phyloP scores from a whole-genome alignment of 1,140 invertebrate species.

The Pogonus chalceus region DNA sequence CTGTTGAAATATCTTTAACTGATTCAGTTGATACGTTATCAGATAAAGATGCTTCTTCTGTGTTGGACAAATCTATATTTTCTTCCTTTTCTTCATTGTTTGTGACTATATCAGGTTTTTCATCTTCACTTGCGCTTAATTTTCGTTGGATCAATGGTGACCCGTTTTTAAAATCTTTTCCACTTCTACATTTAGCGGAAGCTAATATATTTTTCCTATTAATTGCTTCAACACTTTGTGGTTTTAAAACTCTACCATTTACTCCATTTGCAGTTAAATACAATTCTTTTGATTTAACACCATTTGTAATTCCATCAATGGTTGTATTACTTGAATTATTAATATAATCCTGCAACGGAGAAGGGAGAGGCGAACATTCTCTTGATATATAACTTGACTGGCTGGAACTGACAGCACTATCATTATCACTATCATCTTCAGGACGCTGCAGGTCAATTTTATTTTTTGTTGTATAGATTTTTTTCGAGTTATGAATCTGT shows the following conservation, averaged over 20 bases:
- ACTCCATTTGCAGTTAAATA: constrained; percentile 31
- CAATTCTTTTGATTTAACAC: constrained; percentile 48
- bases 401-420: constrained; percentile 73
- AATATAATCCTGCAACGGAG: constrained; percentile 27
- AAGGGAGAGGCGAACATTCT: constrained; percentile 52
- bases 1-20: too few species aligned
- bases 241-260: constrained; percentile 55
- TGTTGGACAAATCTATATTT: not conserved
- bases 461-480: constrained; percentile 12
- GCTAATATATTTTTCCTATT: constrained; percentile 79
- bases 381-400: constrained; percentile 60
- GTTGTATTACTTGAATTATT: constrained; percentile 35
- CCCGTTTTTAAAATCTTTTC: constrained; percentile 54
- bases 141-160: constrained; percentile 56
- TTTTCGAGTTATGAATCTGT: not conserved
- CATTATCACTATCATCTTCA: constrained; percentile 70
- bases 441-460: constrained; percentile 20
- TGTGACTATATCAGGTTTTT: constrained; percentile 21
- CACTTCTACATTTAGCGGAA: constrained; percentile 74
- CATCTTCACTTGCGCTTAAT: constrained; percentile 39
- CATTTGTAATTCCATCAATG: constrained; percentile 50
- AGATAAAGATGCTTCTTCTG: too few species aligned
- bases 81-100: not conserved
- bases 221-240: constrained; percentile 66
- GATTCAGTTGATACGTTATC: too few species aligned